Conservation (phyloP, 2,113 vertebrate species). For the Tinamus guttatus region DNA sequence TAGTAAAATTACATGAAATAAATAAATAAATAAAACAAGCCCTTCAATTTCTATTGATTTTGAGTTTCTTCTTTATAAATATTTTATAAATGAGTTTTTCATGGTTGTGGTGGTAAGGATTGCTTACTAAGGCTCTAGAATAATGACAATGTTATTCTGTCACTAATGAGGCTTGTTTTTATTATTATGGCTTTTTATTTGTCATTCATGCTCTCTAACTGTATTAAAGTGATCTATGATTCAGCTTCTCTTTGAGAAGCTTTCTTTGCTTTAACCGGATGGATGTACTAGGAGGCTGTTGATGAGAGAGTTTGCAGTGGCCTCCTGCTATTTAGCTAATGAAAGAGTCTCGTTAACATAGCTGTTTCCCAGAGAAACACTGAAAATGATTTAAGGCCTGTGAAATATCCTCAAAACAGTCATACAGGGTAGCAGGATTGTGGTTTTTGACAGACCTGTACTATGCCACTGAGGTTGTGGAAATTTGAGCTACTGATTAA, state of each 20-base stretch:
- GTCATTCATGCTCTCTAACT: neutral
- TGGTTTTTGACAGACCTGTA: neutral
- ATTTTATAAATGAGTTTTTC: neutral
- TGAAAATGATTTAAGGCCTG: neutral
- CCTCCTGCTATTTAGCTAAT: neutral
- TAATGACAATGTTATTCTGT: neutral
- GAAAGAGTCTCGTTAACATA: neutral
- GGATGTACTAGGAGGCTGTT: neutral
- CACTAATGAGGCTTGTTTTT: neutral
- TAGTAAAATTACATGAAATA: neutral
- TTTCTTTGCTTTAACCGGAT: neutral
- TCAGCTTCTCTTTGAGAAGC: neutral
- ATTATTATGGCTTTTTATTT: neutral
- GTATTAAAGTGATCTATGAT: neutral
- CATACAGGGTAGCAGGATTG: neutral
- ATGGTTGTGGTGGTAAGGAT: neutral
- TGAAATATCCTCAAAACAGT: neutral
- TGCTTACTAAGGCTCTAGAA: neutral
- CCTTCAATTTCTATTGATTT: neutral
- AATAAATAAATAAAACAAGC: neutral
- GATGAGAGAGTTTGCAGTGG: neutral
- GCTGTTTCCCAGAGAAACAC: neutral
- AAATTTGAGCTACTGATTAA: neutral
- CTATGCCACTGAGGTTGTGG: neutral
- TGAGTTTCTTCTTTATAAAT: neutral